Evolutionary conservation across 2,113 vertebrate genomes (phyloP), one percentile per base, ranked within the genome.

Genomic region (Puffinus mauretanicus): DNA sequence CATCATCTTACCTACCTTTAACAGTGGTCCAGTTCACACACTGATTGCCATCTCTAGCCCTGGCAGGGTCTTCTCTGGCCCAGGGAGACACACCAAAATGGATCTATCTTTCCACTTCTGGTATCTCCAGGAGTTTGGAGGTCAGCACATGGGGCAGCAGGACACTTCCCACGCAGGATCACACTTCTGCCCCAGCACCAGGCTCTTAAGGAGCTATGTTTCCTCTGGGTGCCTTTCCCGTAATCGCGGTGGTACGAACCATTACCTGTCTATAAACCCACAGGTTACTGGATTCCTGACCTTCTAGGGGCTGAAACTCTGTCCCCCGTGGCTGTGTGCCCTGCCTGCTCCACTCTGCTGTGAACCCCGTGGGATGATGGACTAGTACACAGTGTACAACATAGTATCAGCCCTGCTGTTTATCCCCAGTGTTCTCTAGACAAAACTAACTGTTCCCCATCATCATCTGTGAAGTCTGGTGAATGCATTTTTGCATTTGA

Each of bases 181-280:
- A 14, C n/a, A 2, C 13, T 49, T 70, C 40, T 38, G 32, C 40
- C 22, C 22, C 40, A 27, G 34, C 52, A 13, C 13, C 52, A 13
- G 7, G 21, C 14, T 65, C 44, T 3, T 20, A 12, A 15, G 10
- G 40, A 81, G 29, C 27, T 38, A 2, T 0, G 0, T 32, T 86
- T 60, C 58, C 7, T 72, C 30, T 0, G 0, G 30, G 6, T 75
- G 22, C 46, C 36, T 52, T 57, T 76, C 34, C 52, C 3, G 0
- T 72, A 13, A 20, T 51, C 26, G 6, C 2, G 8, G 22, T 29
- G 44, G 16, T 36, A 24, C 1, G 1, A 71, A 32, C 14, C 10
- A 1, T 60, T 42, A 24, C 25, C 36, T 87, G 69, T 73, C 60
- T 44, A 40, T 40, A 58, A 84, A 57, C 5, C 16, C 25, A 18